phyloP scores from a whole-genome alignment of 2,888 invertebrate genomes.

The Euplagia quadripunctaria region DNA sequence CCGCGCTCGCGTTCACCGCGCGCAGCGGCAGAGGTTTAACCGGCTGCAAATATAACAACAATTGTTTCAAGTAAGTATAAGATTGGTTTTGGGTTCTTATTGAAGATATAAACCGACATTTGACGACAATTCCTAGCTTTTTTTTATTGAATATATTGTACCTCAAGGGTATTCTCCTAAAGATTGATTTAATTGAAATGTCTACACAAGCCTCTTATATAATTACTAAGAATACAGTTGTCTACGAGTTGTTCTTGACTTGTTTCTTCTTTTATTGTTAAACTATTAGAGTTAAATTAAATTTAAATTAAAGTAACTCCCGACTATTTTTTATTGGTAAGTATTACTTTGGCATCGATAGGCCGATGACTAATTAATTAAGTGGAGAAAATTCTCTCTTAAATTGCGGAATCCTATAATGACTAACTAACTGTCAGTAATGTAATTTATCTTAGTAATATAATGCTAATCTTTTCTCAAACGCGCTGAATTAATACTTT shows the following conservation, averaged over 20 bases:
- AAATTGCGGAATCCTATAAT: not conserved
- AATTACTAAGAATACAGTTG: not conserved
- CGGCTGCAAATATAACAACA: constrained; percentile 87
- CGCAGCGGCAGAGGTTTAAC: constrained; percentile 95
- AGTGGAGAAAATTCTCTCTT: not conserved
- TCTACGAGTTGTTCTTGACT: not conserved
- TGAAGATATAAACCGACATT: not conserved
- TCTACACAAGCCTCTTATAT: no score
- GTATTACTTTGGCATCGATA: not conserved
- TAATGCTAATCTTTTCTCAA: not conserved
- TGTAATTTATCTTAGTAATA: not conserved
- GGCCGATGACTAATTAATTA: not conserved
- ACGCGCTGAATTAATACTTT: not conserved
- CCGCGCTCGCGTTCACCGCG: constrained; percentile 86
- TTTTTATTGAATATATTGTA: not conserved
- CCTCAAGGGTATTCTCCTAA: no score
- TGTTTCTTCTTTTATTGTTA: not conserved
- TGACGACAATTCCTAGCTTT: not conserved
- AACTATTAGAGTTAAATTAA: not conserved
- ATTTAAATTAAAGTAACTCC: not conserved
- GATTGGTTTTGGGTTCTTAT: constrained; percentile 65
- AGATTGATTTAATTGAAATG: no score
- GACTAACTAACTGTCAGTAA: not conserved
- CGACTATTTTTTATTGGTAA: not conserved
- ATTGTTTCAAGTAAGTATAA: constrained; percentile 53